These are phyloP conservation scores for Agrypnia vestita DNA, from an alignment of 1,140 invertebrate species.

Conservation along the genomic window DNA sequence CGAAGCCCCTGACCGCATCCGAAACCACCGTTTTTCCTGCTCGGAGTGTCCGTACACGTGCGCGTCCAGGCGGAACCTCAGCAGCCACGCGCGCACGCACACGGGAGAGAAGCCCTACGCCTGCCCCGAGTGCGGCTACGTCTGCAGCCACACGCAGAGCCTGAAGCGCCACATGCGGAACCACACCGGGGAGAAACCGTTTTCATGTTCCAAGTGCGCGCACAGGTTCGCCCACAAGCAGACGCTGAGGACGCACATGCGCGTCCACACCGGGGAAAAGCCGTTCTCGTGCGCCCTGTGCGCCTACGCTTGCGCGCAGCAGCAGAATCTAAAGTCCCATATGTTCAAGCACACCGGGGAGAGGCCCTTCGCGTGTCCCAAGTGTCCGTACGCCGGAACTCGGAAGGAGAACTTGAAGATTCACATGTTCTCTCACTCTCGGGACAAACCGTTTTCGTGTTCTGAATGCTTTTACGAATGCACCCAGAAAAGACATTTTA, in stretches of 20 bases:
- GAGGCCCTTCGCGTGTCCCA: conserved; percentile 71
- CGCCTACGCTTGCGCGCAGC: conserved; percentile 66
- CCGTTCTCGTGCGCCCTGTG: conserved; percentile 70
- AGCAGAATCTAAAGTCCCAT: conserved; percentile 72
- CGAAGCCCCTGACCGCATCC: too few relatives aligned
- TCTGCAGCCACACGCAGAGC: neutral
- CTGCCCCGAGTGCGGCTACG: neutral
- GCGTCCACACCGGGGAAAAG: conserved; percentile 76
- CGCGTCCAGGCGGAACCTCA: too few relatives aligned
- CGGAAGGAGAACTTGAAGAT: too few relatives aligned
- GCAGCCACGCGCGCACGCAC: neutral
- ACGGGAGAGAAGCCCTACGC: neutral
- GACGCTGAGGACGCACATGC: conserved; percentile 66
- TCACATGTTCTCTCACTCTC: too few relatives aligned
- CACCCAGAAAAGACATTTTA: too few relatives aligned
- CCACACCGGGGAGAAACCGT: conserved; percentile 79
- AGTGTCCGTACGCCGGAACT: conserved; percentile 44
- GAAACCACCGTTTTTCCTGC: too few relatives aligned
- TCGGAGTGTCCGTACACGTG: too few relatives aligned
- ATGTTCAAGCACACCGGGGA: conserved; percentile 66
- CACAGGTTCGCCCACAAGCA: conserved; percentile 67
- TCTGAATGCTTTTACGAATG: too few relatives aligned
- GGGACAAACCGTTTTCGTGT: too few relatives aligned
- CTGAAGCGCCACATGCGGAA: conserved; percentile 73
- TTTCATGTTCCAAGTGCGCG: conserved; percentile 72